These are phyloP conservation scores for Nipponacmea schrenckii DNA, from an alignment of 2,888 invertebrate species.

Conservation along the genomic window DNA sequence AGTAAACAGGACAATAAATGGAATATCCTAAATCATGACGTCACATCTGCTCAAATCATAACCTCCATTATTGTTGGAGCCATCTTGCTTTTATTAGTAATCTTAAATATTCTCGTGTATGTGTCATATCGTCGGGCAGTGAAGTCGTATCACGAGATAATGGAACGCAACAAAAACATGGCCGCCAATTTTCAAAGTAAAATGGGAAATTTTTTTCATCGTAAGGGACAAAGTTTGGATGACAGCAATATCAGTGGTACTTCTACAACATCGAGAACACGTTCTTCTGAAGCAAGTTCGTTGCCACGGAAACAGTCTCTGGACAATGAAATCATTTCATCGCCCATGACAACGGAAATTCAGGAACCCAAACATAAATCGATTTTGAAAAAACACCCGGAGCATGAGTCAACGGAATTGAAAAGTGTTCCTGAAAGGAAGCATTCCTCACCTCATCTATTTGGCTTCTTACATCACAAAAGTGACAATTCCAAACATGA, in stretches of 20 bases:
- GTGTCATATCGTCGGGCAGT: slow-evolving; percentile 11
- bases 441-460: too few species aligned
- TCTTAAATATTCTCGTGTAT: slow-evolving; percentile 22
- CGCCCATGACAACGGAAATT: too few species aligned
- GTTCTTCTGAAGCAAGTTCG: background rate
- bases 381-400: too few species aligned
- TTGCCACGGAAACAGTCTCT: background rate
- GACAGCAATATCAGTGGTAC: background rate
- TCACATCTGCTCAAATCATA: slow-evolving; percentile 19
- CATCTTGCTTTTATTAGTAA: slow-evolving; percentile 15
- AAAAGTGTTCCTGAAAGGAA: too few species aligned
- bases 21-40: too few species aligned
- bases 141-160: background rate
- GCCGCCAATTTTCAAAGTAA: background rate
- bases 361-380: too few species aligned
- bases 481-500: too few species aligned
- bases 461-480: too few species aligned
- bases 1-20: too few species aligned
- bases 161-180: background rate
- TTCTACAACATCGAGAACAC: background rate
- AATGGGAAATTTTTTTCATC: background rate
- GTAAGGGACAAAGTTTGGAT: background rate
- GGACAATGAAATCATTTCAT: too few species aligned
- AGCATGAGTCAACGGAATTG: too few species aligned
- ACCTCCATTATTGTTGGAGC: slow-evolving; percentile 14